Evolutionary conservation across 2,888 invertebrate genomes (phyloP), one percentile per base, ranked within the genome.

Genomic region (Dryobota labecula): DNA sequence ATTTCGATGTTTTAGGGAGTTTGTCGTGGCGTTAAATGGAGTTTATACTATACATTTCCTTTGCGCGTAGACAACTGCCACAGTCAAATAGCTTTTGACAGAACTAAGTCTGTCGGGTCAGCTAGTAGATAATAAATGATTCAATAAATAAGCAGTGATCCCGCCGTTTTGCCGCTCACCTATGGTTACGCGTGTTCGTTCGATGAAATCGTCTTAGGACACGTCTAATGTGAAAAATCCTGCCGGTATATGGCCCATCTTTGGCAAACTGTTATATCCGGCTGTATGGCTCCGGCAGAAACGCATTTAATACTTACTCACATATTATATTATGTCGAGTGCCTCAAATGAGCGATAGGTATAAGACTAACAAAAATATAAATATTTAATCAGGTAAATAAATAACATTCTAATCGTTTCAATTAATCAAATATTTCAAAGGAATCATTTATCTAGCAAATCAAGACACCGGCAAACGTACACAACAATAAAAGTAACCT

Each of bases 401-500:
- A 66, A 77, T 62, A 77, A 66, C 36, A 36, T 49, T 49, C 41
- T 15, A 69, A 65, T 78, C 68, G 15, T 43, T 64, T 56, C 30
- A 73, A 73, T 64, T 68, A 64, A 77, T 73, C 63, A 56, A 66
- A 43, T 56, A 61, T 30, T 69, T 65, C 36, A 33, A 36, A 62
- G 27, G 2, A 70, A 51, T 20, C 4, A 27, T 70, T 61, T 77
- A 77, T 71, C 60, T 71, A 49, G 43, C 11, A 49, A 73, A 77
- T 78, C 67, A 73, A 51, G n/a, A 71, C 13, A 47, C 33, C 30
- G 7, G 38, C 53, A 33, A n/a, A n/a, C 9, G 5, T 38, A n/a
- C 33, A 70, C 51, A 58, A 41, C 27, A 76, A 67, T 78, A 24
- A 33, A 58, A 43, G 20, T 74, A 74, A 73, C 74, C 49, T 57